Conservation (phyloP, 1,140 invertebrate genomes). For the Drosophila asahinai region DNA sequence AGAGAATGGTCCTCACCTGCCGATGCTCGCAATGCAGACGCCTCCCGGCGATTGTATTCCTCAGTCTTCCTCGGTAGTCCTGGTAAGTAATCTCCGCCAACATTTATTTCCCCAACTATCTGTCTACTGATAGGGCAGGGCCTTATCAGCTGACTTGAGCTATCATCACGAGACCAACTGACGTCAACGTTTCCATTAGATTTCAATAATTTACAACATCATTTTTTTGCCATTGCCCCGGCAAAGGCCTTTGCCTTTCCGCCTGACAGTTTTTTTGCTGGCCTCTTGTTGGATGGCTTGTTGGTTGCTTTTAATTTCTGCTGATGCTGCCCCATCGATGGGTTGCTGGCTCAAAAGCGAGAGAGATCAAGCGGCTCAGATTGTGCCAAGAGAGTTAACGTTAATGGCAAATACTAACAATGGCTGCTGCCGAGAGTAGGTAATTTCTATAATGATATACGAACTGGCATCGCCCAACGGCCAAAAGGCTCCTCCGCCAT, state of each 20-base stretch:
- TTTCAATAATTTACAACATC: constrained; percentile 75
- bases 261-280: constrained; percentile 8
- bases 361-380: constrained; percentile 66
- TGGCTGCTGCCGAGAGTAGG: constrained; percentile 73
- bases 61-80: constrained; percentile 96
- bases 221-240: constrained; percentile 19
- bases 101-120: constrained; percentile 10
- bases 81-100: constrained; percentile 87
- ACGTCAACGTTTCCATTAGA: constrained; percentile 75
- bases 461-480: constrained; percentile 76
- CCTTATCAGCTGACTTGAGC: constrained; percentile 25
- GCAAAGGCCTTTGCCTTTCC: constrained; percentile 19
- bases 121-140: constrained; percentile 13
- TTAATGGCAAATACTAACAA: constrained; percentile 83
- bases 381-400: constrained; percentile 80
- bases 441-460: constrained; percentile 84
- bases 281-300: constrained; percentile 12
- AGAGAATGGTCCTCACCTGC: constrained; percentile 94
- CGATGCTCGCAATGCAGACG: constrained; percentile 90
- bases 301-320: constrained; percentile 46
- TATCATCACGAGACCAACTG: constrained; percentile 57
- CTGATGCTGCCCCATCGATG: constrained; percentile 33
- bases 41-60: constrained; percentile 93
- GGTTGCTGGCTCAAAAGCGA: constrained; percentile 8
- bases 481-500: constrained; percentile 55